Evolutionary conservation across 2,113 vertebrate genomes (phyloP), one percentile per base, ranked within the genome.

Genomic region (Pomatostomus ruficeps): DNA sequence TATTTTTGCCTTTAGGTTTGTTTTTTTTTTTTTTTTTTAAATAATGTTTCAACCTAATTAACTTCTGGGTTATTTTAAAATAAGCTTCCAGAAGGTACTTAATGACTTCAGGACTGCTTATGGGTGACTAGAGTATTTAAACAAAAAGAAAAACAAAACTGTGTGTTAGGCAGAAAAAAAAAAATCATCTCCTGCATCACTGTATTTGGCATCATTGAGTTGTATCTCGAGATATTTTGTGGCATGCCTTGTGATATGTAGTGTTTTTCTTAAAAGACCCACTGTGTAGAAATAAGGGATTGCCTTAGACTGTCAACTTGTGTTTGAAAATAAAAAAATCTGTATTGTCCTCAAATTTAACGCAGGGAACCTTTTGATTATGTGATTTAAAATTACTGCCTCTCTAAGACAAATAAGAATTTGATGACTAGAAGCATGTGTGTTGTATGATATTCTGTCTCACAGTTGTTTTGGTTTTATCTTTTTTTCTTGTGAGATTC

Each of bases 391-490:
- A 51, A n/a, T 79, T 51, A 10, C 9, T 68, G 16, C 20, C 13
- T 84, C 17, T 74, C 5, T 33, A 52, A 57, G 31, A 61, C 12
- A 88, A 59, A 3, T 58, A 23, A 68, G 29, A 62, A 59, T 78
- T 67, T 4, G 7, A 18, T 58, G 25, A 38, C 35, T 54, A 8
- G 11, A 46, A 29, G 29, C 14, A 2, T 2, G 1, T 3, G 0
- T 67, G 23, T 52, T 52, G 35, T 70, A 0, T 62, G 52, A 75
- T 40, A 43, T 42, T 55, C 10, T 55, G 6, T 62, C 11, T 83
- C 36, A 10, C 0, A 1, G 36, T 68, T 46, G 40, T 36, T 93
- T 80, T 62, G 33, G 43, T 80, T 85, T 79, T n/a, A 22, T 67
- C 3, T 66, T 88, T 82, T 14, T 24, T 31, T 40, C 43, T 58